Percentiles rank a stretch among this genome's conserved stretches.
Evolutionary conservation across 2,797 vertebrate genomes (phyloP).

Genomic region (Hemibagrus guttatus): DNA sequence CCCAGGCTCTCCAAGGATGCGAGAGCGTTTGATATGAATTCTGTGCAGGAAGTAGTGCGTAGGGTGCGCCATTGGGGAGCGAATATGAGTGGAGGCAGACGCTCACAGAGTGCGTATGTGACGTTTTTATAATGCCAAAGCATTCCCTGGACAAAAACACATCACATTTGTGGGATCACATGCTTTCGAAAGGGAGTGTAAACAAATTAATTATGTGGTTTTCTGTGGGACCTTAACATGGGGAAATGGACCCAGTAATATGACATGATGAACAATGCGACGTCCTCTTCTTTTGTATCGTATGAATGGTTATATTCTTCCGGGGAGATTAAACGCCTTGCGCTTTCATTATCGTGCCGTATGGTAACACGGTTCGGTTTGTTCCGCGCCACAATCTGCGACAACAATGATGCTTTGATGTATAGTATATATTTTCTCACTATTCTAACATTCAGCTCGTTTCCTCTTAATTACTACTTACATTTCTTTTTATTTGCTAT

Average conservation of each 20-base stretch:
- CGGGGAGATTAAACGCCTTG: conserved; percentile 36
- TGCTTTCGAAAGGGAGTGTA: conserved; percentile 50
- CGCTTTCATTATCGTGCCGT: conserved; percentile 16
- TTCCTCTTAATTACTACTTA: conserved; percentile 31
- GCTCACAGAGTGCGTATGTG: conserved; percentile 55
- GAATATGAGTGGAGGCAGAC: conserved; percentile 54
- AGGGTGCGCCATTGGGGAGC: conserved; percentile 45
- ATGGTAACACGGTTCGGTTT: conserved; percentile 14
- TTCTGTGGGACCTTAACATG: conserved; percentile 47
- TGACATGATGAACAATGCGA: conserved; percentile 43
- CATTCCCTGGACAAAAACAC: conserved; percentile 59
- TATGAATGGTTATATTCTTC: conserved; percentile 26
- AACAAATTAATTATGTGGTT: conserved; percentile 58
- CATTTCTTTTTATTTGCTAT: conserved; percentile 43
- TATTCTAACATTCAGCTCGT: conserved; percentile 25
- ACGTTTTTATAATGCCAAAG: conserved; percentile 57
- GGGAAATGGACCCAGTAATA: conserved; percentile 43
- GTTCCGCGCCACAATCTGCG: neutral
- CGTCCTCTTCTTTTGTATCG: conserved; percentile 16
- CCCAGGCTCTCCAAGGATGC: conserved; percentile 37
- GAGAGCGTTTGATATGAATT: conserved; percentile 51
- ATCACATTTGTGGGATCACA: conserved; percentile 51
- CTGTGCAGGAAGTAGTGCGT: conserved; percentile 41
- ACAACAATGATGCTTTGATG: conserved; percentile 24
- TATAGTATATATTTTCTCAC: conserved; percentile 30